These are phyloP conservation scores for Drosophila yooni DNA, from an alignment of 2,888 invertebrate species.

Conservation along the genomic window DNA sequence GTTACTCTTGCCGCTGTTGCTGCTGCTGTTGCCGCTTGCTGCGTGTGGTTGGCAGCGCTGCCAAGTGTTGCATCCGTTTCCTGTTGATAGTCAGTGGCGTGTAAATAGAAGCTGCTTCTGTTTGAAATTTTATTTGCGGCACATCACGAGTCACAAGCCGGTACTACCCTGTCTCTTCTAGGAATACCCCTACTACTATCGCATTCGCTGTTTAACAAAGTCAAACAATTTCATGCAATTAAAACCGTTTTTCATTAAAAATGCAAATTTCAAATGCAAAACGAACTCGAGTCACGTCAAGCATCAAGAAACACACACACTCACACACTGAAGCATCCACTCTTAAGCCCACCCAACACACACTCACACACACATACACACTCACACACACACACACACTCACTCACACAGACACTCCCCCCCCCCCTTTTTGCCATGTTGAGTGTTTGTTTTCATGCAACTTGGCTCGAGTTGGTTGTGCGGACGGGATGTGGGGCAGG, in stretches of 20 bases:
- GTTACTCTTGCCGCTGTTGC: constrained; percentile 11
- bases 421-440: constrained; percentile 17
- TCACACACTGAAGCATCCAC: constrained; percentile 20
- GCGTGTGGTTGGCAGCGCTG: constrained; percentile 75
- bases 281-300: constrained; percentile 75
- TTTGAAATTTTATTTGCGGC: constrained; percentile 76
- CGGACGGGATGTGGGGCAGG: constrained; percentile 46
- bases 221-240: constrained; percentile 82
- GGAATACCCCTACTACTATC: constrained; percentile 13
- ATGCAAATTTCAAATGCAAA: constrained; percentile 82
- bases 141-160: constrained; percentile 36
- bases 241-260: constrained; percentile 82
- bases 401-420: background rate
- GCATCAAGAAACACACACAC: constrained; percentile 43
- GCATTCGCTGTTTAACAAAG: constrained; percentile 74
- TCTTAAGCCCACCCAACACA: constrained; percentile 28
- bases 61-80: constrained; percentile 80
- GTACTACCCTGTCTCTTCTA: background rate
- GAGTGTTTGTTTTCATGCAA: constrained; percentile 75
- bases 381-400: constrained; percentile 1
- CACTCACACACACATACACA: background rate
- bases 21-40: constrained; percentile 32
- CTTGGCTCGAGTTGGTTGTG: constrained; percentile 46
- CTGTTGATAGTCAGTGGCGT: constrained; percentile 79
- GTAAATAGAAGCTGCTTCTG: constrained; percentile 75